Base-by-base conservation (phyloP, 2,797 vertebrate genomes). In the Mus caroli region DNA sequence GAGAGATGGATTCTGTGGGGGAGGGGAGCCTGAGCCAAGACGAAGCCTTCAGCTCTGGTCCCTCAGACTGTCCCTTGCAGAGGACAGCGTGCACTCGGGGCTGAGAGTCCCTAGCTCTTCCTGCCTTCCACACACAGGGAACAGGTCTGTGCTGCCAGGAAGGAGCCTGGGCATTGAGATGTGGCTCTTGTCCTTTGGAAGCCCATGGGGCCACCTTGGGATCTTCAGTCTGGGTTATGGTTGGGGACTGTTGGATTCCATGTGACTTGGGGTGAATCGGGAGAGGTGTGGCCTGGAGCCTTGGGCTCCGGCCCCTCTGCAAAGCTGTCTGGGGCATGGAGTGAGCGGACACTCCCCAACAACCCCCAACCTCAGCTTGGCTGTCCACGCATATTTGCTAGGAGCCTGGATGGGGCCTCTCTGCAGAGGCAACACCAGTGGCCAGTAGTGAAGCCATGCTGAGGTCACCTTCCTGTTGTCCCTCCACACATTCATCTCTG, bases 401-500 rank as follows among this genome's bases (percentile, higher is more conserved):
- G 14, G 31, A 19, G 15, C 8, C 88, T 19, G 4, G 0, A 2
- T 22, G 37, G 75, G 22, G 4, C 0, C 0, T 34, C 40, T 37
- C 10, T 62, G 6, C 80, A 6, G 3, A 54, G 50, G 19, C 3
- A 10, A 3, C 6, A 22, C 6, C 54, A 22, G 0, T 4, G 4
- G 0, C 73, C 46, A 26, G 26, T 11, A 37, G 82, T 76, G 62
- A 24, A 4, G 11, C 34, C 1, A 3, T 28, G 8, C n/a, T 3
- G 1, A 64, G 46, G 37, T n/a, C 6, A 10, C 11, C 13, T 0
- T 34, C 6, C 43, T 14, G 0, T 80, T 0, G 24, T 14, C 62
- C 71, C 71, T 31, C 58, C 0, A 3, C 1, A 20, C 9, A 0
- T 22, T 0, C 34, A 0, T 11, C 13, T 19, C 0, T 46, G 20